These are phyloP conservation scores for Trinectes maculatus DNA, from an alignment of 2,113 vertebrate species.

Conservation along the genomic window DNA sequence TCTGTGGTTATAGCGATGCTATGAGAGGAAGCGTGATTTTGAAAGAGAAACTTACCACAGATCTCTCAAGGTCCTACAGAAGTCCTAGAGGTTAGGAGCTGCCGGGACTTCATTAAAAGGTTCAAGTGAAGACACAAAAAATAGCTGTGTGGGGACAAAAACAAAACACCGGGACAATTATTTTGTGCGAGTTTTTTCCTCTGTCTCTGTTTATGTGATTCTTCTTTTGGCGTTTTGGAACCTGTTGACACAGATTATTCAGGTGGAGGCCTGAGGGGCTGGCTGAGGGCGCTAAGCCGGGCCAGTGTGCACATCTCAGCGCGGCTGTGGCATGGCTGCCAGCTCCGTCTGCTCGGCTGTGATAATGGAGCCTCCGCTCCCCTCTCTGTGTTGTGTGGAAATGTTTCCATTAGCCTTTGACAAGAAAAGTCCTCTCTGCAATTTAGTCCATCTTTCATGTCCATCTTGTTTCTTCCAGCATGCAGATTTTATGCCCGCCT, in stretches of 20 bases:
- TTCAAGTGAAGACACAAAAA: conserved; percentile 66
- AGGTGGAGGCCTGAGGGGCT: conserved; percentile 80
- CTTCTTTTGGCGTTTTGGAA: conserved; percentile 80
- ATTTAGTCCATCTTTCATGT: conserved; percentile 85
- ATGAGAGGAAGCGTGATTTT: conserved; percentile 12
- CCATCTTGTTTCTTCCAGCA: conserved; percentile 86
- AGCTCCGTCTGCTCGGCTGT: conserved; percentile 82
- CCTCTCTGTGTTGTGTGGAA: conserved; percentile 81
- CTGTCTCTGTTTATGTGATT: conserved; percentile 72
- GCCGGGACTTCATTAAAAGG: conserved; percentile 69
- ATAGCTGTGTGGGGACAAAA: conserved; percentile 14
- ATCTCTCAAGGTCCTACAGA: conserved; percentile 32
- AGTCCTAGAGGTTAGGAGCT: conserved; percentile 12
- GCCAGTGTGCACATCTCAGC: conserved; percentile 79
- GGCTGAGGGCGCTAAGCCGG: conserved; percentile 78
- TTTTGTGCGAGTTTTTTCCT: conserved; percentile 74
- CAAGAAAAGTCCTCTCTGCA: conserved; percentile 84
- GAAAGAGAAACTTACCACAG: conserved; percentile 11
- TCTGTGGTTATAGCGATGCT: neutral
- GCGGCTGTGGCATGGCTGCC: conserved; percentile 80
- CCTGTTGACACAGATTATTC: conserved; percentile 86
- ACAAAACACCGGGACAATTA: conserved; percentile 69
- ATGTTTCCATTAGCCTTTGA: conserved; percentile 86
- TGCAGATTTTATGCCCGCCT: conserved; percentile 82
- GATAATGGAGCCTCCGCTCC: conserved; percentile 82